Conservation (phyloP, 1,140 invertebrate genomes). For the Pseudachorutes palmiensis region DNA sequence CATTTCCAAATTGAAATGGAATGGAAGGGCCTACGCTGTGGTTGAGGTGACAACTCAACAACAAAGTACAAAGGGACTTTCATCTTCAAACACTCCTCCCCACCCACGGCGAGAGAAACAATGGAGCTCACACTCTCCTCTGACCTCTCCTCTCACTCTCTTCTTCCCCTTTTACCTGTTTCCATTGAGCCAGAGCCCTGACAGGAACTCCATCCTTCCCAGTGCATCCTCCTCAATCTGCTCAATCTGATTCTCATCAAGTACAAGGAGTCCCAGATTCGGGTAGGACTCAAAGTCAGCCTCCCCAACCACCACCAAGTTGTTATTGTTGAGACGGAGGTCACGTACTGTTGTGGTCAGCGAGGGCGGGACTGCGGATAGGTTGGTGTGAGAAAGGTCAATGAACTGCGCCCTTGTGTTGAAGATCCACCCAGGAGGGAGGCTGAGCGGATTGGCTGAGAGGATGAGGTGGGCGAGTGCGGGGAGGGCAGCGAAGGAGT, state of each 20-base stretch:
- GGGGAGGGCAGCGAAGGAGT: conserved; percentile 62
- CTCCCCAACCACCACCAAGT: conserved; percentile 59
- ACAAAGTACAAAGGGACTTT: too few species aligned
- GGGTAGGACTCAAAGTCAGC: conserved; percentile 87
- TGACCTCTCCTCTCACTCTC: too few species aligned
- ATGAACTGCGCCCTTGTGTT: conserved; percentile 64
- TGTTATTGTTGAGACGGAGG: conserved; percentile 67
- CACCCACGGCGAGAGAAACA: too few species aligned
- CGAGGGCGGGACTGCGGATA: conserved; percentile 69
- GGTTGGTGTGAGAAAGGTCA: conserved; percentile 69
- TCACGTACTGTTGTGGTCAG: conserved; percentile 74
- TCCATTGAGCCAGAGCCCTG: conserved; percentile 66
- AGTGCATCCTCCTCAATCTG: conserved; percentile 77
- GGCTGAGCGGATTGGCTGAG: conserved; percentile 56
- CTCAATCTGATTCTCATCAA: conserved; percentile 66
- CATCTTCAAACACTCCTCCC: too few species aligned
- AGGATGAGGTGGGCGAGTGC: conserved; percentile 67
- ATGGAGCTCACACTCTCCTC: too few species aligned
- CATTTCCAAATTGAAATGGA: too few species aligned
- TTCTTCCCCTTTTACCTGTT: too few species aligned
- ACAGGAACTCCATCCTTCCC: conserved; percentile 66
- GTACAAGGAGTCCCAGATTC: conserved; percentile 65
- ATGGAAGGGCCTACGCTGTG: too few species aligned
- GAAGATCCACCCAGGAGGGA: conserved; percentile 54
- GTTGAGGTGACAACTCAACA: too few species aligned